Evolutionary conservation across 2,113 vertebrate species (phyloP), one percentile per base, ranked within the genome.

Genomic region (Eulemur rufifrons): DNA sequence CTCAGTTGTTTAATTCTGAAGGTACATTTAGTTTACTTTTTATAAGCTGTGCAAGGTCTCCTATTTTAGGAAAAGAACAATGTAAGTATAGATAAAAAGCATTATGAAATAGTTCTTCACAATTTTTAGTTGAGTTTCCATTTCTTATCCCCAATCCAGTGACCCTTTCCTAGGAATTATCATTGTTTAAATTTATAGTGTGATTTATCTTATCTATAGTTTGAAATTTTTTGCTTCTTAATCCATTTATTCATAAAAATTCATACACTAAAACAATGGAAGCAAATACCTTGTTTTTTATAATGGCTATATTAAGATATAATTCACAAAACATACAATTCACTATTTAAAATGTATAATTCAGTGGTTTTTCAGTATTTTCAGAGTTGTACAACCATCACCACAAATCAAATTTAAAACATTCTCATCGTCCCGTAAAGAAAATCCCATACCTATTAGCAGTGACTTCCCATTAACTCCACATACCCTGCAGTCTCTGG

Each of bases 171-270:
- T 78, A 59, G 25, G 21, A 59, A 59, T 59, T 59, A 47, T 11
- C 18, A 37, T n/a, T 50, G 8, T 42, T 71, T 93, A 78, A 42
- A 78, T 78, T 86, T 59, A 47, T 12, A 17, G 4, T 2, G 37
- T 68, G 61, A 14, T 37, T 85, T 77, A 3, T 52, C 39, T 61
- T 69, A 86, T 13, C 63, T 71, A 25, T 13, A n/a, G 29, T 77
- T 95, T 52, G 13, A 47, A 63, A 73, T 42, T 63, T 61, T 80
- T 94, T 42, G n/a, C 66, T 63, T 81, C 68, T 87, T 50, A 32
- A 61, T 94, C 87, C 32, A 63, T 81, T 81, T 94, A 73, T 64
- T 66, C 37, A 54, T 64, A n/a, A 93, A 84, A 83, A 83, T 83
- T 59, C 50, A n/a, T 71, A 21, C 8, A 18, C 34, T 83, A 50